These are phyloP conservation scores for Temnopleurus reevesii DNA, from an alignment of 53 echinoderm and acorn worm species.

Conservation along the genomic window DNA sequence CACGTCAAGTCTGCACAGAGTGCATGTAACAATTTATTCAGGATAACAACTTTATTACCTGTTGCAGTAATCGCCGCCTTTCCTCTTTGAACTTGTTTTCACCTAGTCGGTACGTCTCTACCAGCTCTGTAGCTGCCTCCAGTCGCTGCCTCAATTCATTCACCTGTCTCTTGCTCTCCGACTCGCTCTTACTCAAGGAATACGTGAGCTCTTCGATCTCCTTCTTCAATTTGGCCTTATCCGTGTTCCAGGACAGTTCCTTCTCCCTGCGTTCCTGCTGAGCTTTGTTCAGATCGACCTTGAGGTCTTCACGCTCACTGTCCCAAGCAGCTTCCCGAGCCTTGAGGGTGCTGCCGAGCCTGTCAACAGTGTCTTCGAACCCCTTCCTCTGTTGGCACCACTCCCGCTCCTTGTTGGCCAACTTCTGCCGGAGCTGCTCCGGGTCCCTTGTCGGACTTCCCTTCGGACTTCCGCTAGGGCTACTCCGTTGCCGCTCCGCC, in stretches of 20 bases:
- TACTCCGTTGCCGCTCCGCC: constrained; percentile 46
- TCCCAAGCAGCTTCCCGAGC: constrained; percentile 80
- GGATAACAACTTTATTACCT: constrained; percentile 56
- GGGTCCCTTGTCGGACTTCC: constrained; percentile 60
- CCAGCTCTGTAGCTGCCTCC: constrained; percentile 88
- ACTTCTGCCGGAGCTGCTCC: constrained; percentile 57
- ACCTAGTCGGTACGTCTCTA: constrained; percentile 80
- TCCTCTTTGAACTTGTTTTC: constrained; percentile 93
- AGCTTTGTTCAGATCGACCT: constrained; percentile 71
- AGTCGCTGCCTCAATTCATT: constrained; percentile 71
- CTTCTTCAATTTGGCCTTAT: constrained; percentile 60
- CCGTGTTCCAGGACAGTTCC: constrained; percentile 82
- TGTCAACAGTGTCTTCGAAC: constrained; percentile 75
- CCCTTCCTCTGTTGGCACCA: constrained; percentile 71
- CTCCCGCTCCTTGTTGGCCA: constrained; percentile 72
- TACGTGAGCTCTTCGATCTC: constrained; percentile 68
- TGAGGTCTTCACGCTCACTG: constrained; percentile 79
- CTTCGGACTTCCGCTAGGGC: constrained; percentile 45
- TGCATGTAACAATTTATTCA: not conserved
- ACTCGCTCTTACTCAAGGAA: constrained; percentile 70
- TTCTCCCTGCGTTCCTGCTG: constrained; percentile 64
- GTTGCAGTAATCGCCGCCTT: constrained; percentile 80
- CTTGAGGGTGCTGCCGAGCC: constrained; percentile 70
- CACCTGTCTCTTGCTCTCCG: constrained; percentile 54
- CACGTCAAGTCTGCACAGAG: not conserved